These are phyloP conservation scores for Lithobates sylvaticus DNA, from an alignment of 2,797 vertebrate genomes.

Conservation along the genomic window DNA sequence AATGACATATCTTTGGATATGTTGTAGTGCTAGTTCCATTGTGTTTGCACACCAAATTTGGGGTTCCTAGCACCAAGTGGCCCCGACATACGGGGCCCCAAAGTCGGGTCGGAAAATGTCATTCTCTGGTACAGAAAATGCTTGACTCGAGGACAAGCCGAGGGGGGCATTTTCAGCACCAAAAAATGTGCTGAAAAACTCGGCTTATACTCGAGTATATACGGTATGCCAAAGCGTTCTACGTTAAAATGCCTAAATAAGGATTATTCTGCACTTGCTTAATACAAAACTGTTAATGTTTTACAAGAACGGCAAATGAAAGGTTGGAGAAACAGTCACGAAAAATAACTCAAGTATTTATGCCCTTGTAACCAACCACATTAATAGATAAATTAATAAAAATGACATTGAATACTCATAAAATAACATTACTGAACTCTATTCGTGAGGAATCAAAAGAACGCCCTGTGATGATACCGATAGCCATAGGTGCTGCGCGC, in stretches of 20 bases:
- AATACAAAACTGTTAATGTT: too few species aligned
- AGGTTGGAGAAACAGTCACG: background rate
- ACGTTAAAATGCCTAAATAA: background rate
- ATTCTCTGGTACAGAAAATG: too few species aligned
- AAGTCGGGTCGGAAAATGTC: too few species aligned
- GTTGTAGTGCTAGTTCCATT: too few species aligned
- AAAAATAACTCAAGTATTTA: constrained; percentile 19
- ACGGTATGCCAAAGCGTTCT: background rate
- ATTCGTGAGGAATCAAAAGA: constrained; percentile 1
- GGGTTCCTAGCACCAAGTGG: too few species aligned
- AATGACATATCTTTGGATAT: too few species aligned
- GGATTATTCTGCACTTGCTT: background rate
- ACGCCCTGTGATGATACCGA: constrained; percentile 30
- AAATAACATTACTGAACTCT: constrained; percentile 12
- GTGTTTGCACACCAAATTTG: too few species aligned
- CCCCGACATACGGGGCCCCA: too few species aligned
- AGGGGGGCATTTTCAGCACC: too few species aligned
- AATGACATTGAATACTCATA: background rate
- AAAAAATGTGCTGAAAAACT: too few species aligned
- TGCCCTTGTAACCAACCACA: constrained; percentile 8
- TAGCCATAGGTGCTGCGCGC: constrained; percentile 42
- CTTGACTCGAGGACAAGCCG: too few species aligned
- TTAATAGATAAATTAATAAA: constrained; percentile 26
- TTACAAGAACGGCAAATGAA: background rate
- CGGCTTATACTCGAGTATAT: too few species aligned